Evolutionary conservation across 2,797 vertebrate species (phyloP).

Genomic region (Pagetopsis macropterus): DNA sequence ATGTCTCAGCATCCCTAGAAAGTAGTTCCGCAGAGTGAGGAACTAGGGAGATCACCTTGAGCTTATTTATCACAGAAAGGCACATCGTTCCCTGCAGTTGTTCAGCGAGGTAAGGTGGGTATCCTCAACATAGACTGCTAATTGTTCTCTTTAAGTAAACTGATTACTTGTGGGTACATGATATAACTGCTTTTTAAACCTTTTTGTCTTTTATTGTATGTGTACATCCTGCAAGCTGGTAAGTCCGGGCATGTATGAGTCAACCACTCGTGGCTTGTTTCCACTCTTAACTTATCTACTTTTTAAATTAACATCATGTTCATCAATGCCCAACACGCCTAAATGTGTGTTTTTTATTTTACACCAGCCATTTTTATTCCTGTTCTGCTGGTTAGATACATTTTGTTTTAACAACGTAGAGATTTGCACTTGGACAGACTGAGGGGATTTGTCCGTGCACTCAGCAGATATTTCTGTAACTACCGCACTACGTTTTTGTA

Average conservation of each 20-base stretch:
- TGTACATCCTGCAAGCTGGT: slow-evolving; percentile 19
- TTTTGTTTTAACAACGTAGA: slow-evolving; percentile 2
- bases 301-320: background rate
- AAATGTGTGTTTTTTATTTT: too few relatives aligned
- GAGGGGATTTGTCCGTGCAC: background rate
- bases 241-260: slow-evolving; percentile 6
- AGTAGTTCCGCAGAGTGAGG: slow-evolving; percentile 73
- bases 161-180: background rate
- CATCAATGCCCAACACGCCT: background rate
- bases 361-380: background rate
- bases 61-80: slow-evolving; percentile 31
- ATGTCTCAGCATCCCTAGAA: slow-evolving; percentile 66
- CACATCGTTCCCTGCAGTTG: slow-evolving; percentile 42
- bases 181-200: background rate
- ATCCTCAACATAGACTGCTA: background rate
- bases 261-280: background rate
- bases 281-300: too few relatives aligned
- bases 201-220: background rate
- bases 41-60: slow-evolving; percentile 79
- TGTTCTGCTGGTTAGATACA: rapidly evolving
- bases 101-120: slow-evolving; percentile 64
- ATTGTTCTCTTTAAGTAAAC: background rate
- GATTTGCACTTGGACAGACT: background rate
- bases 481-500: rapidly evolving
- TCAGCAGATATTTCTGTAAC: rapidly evolving